phyloP scores from a whole-genome alignment of 2,797 vertebrate species.

The Hemibagrus guttatus region DNA sequence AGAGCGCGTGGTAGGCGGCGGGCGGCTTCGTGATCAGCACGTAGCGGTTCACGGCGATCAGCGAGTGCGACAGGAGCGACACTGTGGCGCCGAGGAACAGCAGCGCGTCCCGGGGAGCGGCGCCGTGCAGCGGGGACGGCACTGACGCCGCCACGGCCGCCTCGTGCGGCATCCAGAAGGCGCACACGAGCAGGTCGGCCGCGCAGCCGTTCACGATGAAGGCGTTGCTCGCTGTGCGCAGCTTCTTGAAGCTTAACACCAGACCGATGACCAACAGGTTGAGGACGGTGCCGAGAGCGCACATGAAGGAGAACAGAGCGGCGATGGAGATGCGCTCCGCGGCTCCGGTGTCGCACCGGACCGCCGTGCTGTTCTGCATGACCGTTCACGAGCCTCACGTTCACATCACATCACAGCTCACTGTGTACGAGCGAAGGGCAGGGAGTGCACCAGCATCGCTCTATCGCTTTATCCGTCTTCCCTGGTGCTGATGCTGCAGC shows the following conservation, averaged over 20 bases:
- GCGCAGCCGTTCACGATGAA: conserved; percentile 86
- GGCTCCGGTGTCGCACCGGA: conserved; percentile 53
- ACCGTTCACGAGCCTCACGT: conserved; percentile 1
- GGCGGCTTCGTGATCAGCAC: conserved; percentile 84
- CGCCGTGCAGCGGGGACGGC: background rate
- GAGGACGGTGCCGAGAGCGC: conserved; percentile 79
- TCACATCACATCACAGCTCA: background rate
- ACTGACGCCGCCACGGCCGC: conserved; percentile 77
- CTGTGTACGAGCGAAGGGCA: background rate
- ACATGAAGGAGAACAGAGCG: conserved; percentile 77
- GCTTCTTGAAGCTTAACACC: conserved; percentile 79
- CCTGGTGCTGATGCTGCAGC: conserved; percentile 24
- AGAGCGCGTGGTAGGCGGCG: conserved; percentile 82
- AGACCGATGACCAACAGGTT: conserved; percentile 85
- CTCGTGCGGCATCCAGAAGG: conserved; percentile 88
- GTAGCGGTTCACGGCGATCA: conserved; percentile 85
- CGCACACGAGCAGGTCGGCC: conserved; percentile 83
- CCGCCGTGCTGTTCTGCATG: conserved; percentile 38
- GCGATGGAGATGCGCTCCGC: conserved; percentile 77
- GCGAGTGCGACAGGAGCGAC: conserved; percentile 82
- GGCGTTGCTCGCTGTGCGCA: conserved; percentile 85
- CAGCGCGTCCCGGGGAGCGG: conserved; percentile 71
- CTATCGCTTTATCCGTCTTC: conserved; percentile 1
- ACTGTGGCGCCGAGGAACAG: conserved; percentile 82
- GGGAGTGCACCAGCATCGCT: background rate